Percentiles rank a stretch among this genome's conserved stretches.
Conservation (phyloP, 2,797 vertebrate genomes). For the Dermochelys coriacea region DNA sequence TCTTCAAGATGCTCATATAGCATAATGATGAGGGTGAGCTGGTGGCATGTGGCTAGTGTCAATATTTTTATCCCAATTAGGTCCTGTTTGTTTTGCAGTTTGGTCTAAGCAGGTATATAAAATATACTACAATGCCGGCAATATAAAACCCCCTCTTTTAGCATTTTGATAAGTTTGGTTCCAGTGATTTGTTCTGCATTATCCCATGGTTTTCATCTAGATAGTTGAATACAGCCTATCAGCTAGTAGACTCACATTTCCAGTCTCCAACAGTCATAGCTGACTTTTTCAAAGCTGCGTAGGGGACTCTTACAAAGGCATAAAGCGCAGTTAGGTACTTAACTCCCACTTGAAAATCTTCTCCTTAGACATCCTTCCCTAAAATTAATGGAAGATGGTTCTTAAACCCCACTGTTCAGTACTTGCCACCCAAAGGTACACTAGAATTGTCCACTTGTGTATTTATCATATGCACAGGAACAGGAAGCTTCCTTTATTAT, state of each 20-base stretch:
- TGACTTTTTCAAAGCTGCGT: not conserved
- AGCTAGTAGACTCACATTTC: not conserved
- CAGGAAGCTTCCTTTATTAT: not conserved
- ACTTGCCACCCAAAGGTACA: too few species aligned
- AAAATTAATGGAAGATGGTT: not conserved
- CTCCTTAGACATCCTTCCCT: not conserved
- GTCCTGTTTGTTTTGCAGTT: not conserved
- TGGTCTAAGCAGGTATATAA: not conserved
- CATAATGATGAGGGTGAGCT: not conserved
- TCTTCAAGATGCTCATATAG: not conserved
- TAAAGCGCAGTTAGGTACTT: not conserved
- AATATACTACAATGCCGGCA: not conserved
- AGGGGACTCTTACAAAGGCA: not conserved
- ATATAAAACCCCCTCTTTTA: not conserved
- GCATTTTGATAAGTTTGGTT: not conserved
- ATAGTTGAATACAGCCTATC: not conserved
- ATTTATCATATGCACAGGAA: not conserved
- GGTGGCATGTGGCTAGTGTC: not conserved
- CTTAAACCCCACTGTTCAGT: not conserved
- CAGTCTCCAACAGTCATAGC: not conserved
- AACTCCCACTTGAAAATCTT: not conserved
- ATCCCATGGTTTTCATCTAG: not conserved
- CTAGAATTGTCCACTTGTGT: not conserved
- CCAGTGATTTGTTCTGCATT: not conserved
- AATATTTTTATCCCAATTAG: not conserved